phyloP scores from a whole-genome alignment of 2,113 vertebrate genomes.

The Trinectes maculatus region DNA sequence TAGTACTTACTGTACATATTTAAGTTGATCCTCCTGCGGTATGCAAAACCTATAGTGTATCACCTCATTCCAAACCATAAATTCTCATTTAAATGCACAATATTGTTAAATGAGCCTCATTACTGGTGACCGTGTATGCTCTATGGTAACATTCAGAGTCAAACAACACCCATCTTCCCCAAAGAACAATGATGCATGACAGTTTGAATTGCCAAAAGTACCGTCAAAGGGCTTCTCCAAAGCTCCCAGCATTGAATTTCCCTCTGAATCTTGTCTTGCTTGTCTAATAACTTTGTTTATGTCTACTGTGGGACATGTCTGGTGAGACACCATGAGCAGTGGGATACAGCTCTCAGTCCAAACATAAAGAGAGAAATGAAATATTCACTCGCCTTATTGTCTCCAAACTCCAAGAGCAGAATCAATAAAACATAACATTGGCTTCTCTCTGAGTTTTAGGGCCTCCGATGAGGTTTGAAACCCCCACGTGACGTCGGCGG shows the following conservation, averaged over 20 bases:
- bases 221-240: slow-evolving; percentile 56
- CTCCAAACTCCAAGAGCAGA: slow-evolving; percentile 73
- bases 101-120: slow-evolving; percentile 44
- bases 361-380: slow-evolving; percentile 75
- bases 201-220: slow-evolving; percentile 53
- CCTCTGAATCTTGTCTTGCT: slow-evolving; percentile 65
- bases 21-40: slow-evolving; percentile 66
- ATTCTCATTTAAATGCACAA: slow-evolving; percentile 67
- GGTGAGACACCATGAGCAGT: slow-evolving; percentile 73
- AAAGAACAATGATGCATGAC: slow-evolving; percentile 69
- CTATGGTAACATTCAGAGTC: slow-evolving; percentile 59
- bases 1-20: slow-evolving; percentile 68
- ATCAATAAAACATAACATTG: slow-evolving; percentile 80
- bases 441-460: slow-evolving; percentile 75
- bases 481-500: slow-evolving; percentile 61
- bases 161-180: slow-evolving; percentile 52
- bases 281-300: slow-evolving; percentile 78
- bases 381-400: slow-evolving; percentile 77
- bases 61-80: slow-evolving; percentile 54
- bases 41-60: slow-evolving; percentile 54
- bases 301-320: slow-evolving; percentile 66
- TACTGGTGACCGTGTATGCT: slow-evolving; percentile 40
- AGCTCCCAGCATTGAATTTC: slow-evolving; percentile 51
- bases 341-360: slow-evolving; percentile 66
- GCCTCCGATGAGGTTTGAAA: slow-evolving; percentile 74